These are phyloP conservation scores for Aurelia aurita complex sp. Pacific DNA, from an alignment of 30 jellyfish, hydroid and myxozoan species.

Conservation along the genomic window DNA sequence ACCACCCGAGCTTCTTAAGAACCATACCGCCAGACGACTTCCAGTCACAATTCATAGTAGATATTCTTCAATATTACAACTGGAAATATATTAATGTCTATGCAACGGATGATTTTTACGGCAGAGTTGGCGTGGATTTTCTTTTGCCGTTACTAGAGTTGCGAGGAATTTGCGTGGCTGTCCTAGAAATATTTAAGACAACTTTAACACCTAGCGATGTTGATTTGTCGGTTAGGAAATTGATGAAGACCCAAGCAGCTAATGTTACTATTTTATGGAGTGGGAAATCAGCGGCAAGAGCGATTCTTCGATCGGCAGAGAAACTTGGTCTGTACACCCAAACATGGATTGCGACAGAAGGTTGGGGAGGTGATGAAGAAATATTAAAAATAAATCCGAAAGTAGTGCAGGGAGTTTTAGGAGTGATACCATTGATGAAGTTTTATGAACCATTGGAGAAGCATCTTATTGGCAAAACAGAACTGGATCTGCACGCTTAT, in stretches of 20 bases:
- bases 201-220: conserved; percentile 5
- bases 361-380: conserved; percentile 57
- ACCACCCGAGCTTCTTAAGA: conserved; percentile 82
- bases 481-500: conserved; percentile 1
- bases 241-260: conserved; percentile 18
- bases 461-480: conserved; percentile 16
- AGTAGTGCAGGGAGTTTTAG: conserved; percentile 59
- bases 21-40: conserved; percentile 90
- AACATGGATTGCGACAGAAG: conserved; percentile 84
- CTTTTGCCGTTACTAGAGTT: conserved; percentile 44
- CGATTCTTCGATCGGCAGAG: conserved; percentile 42
- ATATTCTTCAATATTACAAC: conserved; percentile 57
- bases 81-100: conserved; percentile 83
- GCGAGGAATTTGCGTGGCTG: conserved; percentile 61
- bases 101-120: conserved; percentile 90
- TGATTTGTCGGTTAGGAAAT: conserved; percentile 10
- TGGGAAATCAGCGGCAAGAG: conserved; percentile 53
- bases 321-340: conserved; percentile 8
- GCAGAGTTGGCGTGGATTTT: conserved; percentile 76
- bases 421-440: conserved; percentile 52
- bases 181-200: conserved; percentile 14
- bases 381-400: conserved; percentile 38
- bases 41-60: conserved; percentile 77
- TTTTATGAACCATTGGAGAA: conserved; percentile 31
- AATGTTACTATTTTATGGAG: conserved; percentile 73